phyloP scores from a whole-genome alignment of 2,113 vertebrate species.

The Indicator indicator region DNA sequence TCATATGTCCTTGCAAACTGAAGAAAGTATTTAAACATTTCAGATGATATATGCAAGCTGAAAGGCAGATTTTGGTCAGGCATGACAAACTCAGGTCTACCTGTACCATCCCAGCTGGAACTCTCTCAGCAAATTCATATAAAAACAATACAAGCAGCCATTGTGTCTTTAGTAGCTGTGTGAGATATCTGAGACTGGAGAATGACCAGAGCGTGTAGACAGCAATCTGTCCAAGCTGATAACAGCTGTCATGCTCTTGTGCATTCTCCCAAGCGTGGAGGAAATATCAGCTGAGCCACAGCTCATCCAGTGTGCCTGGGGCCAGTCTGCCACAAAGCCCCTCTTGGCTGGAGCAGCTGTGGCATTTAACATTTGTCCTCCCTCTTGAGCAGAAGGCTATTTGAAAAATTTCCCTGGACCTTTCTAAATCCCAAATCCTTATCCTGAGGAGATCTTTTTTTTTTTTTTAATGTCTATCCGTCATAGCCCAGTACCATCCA shows the following conservation, averaged over 20 bases:
- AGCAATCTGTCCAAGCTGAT: background rate
- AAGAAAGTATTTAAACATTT: background rate
- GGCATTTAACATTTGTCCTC: background rate
- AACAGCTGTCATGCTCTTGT: background rate
- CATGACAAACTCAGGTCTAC: background rate
- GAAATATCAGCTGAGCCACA: background rate
- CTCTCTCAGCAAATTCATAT: background rate
- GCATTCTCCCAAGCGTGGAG: background rate
- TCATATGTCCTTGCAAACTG: background rate
- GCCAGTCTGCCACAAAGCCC: background rate
- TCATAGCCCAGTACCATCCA: background rate
- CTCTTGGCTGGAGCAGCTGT: background rate
- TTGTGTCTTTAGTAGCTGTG: background rate
- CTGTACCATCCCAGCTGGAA: background rate
- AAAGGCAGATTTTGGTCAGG: background rate
- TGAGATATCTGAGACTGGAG: background rate
- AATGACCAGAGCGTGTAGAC: background rate
- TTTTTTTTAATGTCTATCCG: background rate
- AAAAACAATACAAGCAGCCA: background rate
- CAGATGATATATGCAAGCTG: background rate
- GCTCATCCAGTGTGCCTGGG: background rate
- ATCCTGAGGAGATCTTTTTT: background rate
- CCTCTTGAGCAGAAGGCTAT: fast-evolving
- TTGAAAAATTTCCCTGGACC: background rate
- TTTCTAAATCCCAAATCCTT: background rate